Base-by-base conservation (phyloP, 2,113 vertebrate genomes). In the Saccopteryx leptura region DNA sequence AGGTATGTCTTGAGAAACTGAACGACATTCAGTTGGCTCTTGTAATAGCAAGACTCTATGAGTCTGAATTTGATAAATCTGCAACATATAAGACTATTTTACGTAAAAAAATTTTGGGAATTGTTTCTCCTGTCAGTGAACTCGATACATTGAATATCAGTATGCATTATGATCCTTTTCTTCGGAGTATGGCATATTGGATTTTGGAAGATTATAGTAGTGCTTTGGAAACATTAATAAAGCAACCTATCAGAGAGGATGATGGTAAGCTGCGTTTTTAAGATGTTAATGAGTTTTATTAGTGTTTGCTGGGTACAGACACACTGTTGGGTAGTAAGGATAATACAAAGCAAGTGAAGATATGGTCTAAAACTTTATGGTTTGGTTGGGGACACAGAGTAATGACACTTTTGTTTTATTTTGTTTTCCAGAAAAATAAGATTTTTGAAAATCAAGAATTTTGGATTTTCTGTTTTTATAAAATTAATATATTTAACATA, bases 1-100 rank as follows among this genome's bases (percentile, higher is more conserved):
- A 97, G 99, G 99, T 99, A 66, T 99, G 99, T 97, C 97, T 99
- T 96, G 99, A 99, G 97, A 99, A 99, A 98, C 97, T 99, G 97
- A 99, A 99, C 98, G 99, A 99, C 92, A 98, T 99, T 79, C 99
- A 99, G 21, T 97, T 99, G 96, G 99, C 99, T 78, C 98, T 99
- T 97, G 99, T 99, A 96, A 99, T 99, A 98, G 98, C 99, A 96
- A 99, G 99, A 96, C 98, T 99, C 50, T 99, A 99, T 94, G 99
- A 99, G 95, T 99, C 99, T 0, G 99, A 99, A 95, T 99, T 99
- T 98, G 99, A 99, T 98, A 98, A 98, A 7, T 98, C 99, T 92
- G 98, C 98, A 98, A 99, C 99, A 81, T 99, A 99, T 69, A 99
- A 99, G 97, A 99, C 98, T 97, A 98, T 99, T 98, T 99, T 99